These are phyloP conservation scores for Ganaspis sp. DNA, from an alignment of 1,140 invertebrate genomes.

Conservation along the genomic window DNA sequence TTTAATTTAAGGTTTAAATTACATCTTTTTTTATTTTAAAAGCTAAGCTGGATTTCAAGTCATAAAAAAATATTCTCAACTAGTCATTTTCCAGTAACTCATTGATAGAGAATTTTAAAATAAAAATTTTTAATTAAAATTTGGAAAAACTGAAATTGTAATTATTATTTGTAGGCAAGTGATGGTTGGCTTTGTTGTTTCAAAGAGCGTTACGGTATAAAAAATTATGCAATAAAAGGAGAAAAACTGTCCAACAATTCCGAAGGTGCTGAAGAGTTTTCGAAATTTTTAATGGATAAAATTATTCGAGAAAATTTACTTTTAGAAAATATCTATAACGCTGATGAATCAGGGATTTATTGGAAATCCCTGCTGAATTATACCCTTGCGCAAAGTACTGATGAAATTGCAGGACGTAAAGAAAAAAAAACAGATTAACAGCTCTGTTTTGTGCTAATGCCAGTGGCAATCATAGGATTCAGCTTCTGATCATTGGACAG, in stretches of 20 bases:
- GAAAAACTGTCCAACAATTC: constrained; percentile 36
- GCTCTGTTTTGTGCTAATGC: constrained; percentile 63
- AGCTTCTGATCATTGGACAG: constrained; percentile 56
- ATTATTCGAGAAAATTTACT: constrained; percentile 15
- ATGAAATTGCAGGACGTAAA: constrained; percentile 57
- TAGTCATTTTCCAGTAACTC: too few species aligned
- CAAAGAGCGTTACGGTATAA: constrained; percentile 38
- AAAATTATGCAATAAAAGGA: constrained; percentile 4
- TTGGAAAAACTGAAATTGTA: too few species aligned
- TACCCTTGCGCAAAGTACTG: too few species aligned
- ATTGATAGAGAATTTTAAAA: too few species aligned
- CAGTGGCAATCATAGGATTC: constrained; percentile 58
- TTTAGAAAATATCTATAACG: constrained; percentile 48
- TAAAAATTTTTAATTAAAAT: too few species aligned
- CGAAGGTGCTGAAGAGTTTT: constrained; percentile 30
- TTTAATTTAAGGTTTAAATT: too few species aligned
- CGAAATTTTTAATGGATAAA: not conserved
- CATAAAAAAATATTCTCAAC: too few species aligned
- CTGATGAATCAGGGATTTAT: constrained; percentile 36
- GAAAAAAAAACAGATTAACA: constrained; percentile 43
- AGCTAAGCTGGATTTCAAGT: too few species aligned
- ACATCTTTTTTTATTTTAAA: too few species aligned
- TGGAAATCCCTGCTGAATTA: constrained; percentile 65
- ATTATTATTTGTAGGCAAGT: constrained; percentile 33
- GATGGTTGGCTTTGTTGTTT: constrained; percentile 42